These are phyloP conservation scores for Tetragonisca angustula DNA, from an alignment of 2,888 invertebrate species.

Conservation along the genomic window DNA sequence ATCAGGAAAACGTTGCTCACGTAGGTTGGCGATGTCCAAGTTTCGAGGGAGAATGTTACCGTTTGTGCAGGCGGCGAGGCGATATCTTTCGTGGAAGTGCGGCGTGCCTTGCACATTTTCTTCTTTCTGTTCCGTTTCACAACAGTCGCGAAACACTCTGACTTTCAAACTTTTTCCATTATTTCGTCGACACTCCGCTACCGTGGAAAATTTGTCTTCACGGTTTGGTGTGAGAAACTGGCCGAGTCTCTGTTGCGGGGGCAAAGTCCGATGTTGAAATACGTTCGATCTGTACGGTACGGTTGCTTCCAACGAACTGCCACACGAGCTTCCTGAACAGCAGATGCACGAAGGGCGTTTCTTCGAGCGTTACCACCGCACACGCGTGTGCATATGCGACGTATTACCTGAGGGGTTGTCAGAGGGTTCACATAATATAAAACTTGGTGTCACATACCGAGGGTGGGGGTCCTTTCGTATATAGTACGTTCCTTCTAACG, in stretches of 20 bases:
- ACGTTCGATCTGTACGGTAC: conserved; percentile 69
- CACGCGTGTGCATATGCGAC: conserved; percentile 5
- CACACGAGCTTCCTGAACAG: conserved; percentile 73
- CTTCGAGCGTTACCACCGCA: conserved; percentile 58
- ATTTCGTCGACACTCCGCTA: neutral
- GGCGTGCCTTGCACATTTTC: conserved; percentile 63
- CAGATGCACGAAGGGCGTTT: conserved; percentile 79
- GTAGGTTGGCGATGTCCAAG: conserved; percentile 74
- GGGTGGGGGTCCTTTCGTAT: conserved; percentile 59
- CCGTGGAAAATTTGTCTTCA: neutral
- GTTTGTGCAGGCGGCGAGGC: conserved; percentile 61
- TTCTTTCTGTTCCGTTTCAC: neutral
- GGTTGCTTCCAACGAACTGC: conserved; percentile 77
- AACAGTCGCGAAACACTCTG: neutral
- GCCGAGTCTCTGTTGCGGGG: conserved; percentile 13
- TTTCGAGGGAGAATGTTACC: conserved; percentile 76
- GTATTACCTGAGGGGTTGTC: conserved; percentile 77
- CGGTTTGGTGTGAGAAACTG: neutral
- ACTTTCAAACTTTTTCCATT: neutral
- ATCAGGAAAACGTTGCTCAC: conserved; percentile 76
- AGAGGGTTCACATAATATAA: conserved; percentile 76
- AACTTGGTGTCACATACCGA: conserved; percentile 76
- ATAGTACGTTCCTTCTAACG: conserved; percentile 48
- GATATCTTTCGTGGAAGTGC: conserved; percentile 21
- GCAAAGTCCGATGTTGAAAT: conserved; percentile 27